Percentiles rank a stretch among this genome's conserved stretches.
Evolutionary conservation across 2,888 invertebrate genomes (phyloP).

Genomic region (Eucera pruinosa): DNA sequence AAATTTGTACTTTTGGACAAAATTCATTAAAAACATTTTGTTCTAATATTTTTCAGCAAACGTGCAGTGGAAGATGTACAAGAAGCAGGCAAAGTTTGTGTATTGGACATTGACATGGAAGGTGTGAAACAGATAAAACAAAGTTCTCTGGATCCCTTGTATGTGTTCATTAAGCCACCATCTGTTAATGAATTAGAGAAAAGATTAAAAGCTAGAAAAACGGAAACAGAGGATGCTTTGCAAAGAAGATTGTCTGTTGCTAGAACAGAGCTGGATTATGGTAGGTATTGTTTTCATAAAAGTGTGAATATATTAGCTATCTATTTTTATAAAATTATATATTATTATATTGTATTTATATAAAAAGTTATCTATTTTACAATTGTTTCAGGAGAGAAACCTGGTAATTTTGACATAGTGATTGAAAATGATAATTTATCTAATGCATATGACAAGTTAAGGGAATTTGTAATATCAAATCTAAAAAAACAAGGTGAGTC

Average conservation of each 20-base stretch:
- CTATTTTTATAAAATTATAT: not conserved
- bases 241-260: slow-evolving; percentile 92
- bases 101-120: slow-evolving; percentile 97
- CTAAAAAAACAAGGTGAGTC: slow-evolving; percentile 19
- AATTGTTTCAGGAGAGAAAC: slow-evolving; percentile 75
- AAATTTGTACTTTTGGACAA: too few species aligned
- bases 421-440: slow-evolving; percentile 94
- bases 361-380: not conserved
- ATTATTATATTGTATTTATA: not conserved
- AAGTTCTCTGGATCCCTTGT: slow-evolving; percentile 92
- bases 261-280: slow-evolving; percentile 92
- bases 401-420: slow-evolving; percentile 93
- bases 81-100: slow-evolving; percentile 93
- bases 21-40: too few species aligned
- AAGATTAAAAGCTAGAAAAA: slow-evolving; percentile 91
- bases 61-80: slow-evolving; percentile 93
- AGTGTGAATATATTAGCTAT: not conserved
- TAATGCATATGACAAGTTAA: slow-evolving; percentile 90
- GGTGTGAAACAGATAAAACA: slow-evolving; percentile 96
- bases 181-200: slow-evolving; percentile 91
- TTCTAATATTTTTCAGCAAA: slow-evolving; percentile 92
- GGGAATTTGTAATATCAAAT: slow-evolving; percentile 89
- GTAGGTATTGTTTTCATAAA: slow-evolving; percentile 84
- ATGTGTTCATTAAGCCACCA: slow-evolving; percentile 97
- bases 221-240: slow-evolving; percentile 95